phyloP scores from a whole-genome alignment of 2,888 invertebrate species.

The Sinelater perroti region DNA sequence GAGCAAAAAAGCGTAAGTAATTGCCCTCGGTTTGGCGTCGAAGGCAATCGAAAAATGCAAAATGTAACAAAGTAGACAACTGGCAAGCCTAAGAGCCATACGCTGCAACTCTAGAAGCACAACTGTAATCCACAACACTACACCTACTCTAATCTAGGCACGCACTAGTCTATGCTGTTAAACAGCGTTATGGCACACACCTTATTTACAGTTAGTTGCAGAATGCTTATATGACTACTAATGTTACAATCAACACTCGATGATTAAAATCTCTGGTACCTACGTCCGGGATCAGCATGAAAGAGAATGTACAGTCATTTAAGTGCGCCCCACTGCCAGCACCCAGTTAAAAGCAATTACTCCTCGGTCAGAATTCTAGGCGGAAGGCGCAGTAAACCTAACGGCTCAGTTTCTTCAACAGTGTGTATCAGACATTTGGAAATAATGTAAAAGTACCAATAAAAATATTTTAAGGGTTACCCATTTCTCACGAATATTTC shows the following conservation, averaged over 20 bases:
- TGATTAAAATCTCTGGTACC: slow-evolving; percentile 61
- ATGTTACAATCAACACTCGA: slow-evolving; percentile 57
- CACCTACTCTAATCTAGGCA: slow-evolving; percentile 38
- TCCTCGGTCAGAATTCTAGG: slow-evolving; percentile 20
- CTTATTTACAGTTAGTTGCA: slow-evolving; percentile 40
- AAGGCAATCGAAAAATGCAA: background rate
- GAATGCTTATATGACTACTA: slow-evolving; percentile 36
- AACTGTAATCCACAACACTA: slow-evolving; percentile 43
- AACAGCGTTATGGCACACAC: slow-evolving; percentile 46
- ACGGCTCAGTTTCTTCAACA: slow-evolving; percentile 32
- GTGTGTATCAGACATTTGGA: too few relatives aligned
- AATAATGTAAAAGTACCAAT: too few relatives aligned
- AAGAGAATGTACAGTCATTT: slow-evolving; percentile 47
- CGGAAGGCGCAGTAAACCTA: slow-evolving; percentile 13
- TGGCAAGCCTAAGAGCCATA: slow-evolving; percentile 16
- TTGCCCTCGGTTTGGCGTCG: too few relatives aligned
- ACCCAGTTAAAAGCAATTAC: slow-evolving; percentile 32
- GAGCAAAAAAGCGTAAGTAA: slow-evolving; percentile 11
- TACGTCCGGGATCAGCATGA: slow-evolving; percentile 56
- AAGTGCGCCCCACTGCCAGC: slow-evolving; percentile 14
- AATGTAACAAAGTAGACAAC: slow-evolving; percentile 2
- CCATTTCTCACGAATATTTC: too few relatives aligned
- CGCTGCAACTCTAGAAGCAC: slow-evolving; percentile 25
- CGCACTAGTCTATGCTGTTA: slow-evolving; percentile 33
- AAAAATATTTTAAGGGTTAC: too few relatives aligned